Percentiles rank a stretch among this genome's conserved stretches.
Evolutionary conservation across 2,888 invertebrate species (phyloP).

Genomic region (Polymixis flavicincta): DNA sequence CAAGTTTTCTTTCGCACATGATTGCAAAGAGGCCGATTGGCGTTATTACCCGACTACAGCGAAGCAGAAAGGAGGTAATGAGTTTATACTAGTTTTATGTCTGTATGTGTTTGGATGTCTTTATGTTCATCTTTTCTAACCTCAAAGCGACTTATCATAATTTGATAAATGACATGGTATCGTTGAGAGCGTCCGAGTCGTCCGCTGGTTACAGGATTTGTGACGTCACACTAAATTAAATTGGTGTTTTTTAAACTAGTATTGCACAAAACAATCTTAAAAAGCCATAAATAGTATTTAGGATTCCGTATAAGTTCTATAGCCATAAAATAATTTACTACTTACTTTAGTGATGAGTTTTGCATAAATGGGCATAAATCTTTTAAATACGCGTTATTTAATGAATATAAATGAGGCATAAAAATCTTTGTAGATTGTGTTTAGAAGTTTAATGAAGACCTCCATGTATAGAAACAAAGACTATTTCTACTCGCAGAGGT

Average conservation of each 20-base stretch:
- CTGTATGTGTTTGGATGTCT: too few species aligned
- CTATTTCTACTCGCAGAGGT: too few species aligned
- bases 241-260: not conserved
- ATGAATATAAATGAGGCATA: conserved; percentile 48
- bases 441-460: conserved; percentile 48
- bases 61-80: too few species aligned
- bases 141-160: too few species aligned
- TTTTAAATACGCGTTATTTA: conserved; percentile 32
- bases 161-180: too few species aligned
- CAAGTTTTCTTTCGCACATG: not conserved
- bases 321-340: conserved; percentile 34
- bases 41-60: too few species aligned
- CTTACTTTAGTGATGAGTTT: conserved; percentile 18
- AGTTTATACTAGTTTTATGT: too few species aligned
- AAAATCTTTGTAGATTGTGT: conserved; percentile 15
- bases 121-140: too few species aligned
- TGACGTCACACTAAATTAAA: not conserved
- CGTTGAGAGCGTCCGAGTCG: too few species aligned
- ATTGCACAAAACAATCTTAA: not conserved
- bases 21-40: not conserved
- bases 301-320: not conserved
- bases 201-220: too few species aligned
- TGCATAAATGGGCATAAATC: conserved; percentile 43
- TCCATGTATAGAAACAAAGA: conserved; percentile 8
- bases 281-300: conserved; percentile 3